Evolutionary conservation across 2,888 invertebrate genomes (phyloP).

Genomic region (Agonopterix alstromeriana): DNA sequence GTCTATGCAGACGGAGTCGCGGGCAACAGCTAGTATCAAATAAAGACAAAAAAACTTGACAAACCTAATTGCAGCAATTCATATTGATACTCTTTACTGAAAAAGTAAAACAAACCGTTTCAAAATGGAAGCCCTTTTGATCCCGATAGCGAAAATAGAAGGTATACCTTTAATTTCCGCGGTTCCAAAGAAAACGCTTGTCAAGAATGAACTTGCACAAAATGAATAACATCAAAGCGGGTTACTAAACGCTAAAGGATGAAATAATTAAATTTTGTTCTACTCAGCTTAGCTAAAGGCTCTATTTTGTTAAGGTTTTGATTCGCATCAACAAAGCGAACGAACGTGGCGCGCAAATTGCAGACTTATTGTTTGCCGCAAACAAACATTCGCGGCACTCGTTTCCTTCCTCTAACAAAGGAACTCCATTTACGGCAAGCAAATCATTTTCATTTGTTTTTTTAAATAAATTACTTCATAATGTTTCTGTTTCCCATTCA

Average conservation of each 20-base stretch:
- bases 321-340: constrained; percentile 62
- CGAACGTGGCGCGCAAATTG: constrained; percentile 63
- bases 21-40: no score
- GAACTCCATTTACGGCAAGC: constrained; percentile 57
- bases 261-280: constrained; percentile 45
- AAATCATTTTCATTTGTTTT: constrained; percentile 55
- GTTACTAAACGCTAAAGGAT: constrained; percentile 26
- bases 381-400: constrained; percentile 63
- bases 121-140: neutral
- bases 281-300: constrained; percentile 25
- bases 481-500: neutral
- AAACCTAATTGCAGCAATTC: no score
- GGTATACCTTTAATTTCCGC: no score
- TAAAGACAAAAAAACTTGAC: no score
- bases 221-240: constrained; percentile 14
- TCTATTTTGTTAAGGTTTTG: constrained; percentile 60
- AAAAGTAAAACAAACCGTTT: no score
- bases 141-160: no score
- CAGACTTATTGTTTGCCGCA: constrained; percentile 66
- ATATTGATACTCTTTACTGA: no score
- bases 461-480: constrained; percentile 30
- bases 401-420: constrained; percentile 60
- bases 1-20: no score
- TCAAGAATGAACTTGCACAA: neutral
- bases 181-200: neutral